Evolutionary conservation across 1,140 invertebrate genomes (phyloP).

Genomic region (Dreissena polymorpha): DNA sequence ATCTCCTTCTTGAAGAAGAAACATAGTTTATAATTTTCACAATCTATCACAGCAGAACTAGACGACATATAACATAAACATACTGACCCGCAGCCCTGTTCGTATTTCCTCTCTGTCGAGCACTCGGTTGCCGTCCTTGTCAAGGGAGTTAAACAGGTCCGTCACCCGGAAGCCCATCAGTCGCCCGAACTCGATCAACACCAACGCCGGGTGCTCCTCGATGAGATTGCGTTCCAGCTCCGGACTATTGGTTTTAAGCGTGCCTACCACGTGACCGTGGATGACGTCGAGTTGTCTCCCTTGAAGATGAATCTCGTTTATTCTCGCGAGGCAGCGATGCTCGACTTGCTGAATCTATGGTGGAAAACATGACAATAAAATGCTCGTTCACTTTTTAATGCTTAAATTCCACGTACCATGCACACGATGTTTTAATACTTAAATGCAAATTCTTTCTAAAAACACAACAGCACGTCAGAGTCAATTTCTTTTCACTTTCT

Average conservation of each 20-base stretch:
- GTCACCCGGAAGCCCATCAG: conserved; percentile 66
- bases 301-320: conserved; percentile 49
- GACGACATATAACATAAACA: neutral
- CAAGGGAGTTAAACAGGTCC: conserved; percentile 69
- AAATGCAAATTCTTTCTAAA: too few relatives aligned
- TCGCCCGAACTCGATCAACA: conserved; percentile 70
- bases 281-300: conserved; percentile 48
- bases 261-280: conserved; percentile 56
- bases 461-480: too few relatives aligned
- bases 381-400: too few relatives aligned
- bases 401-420: too few relatives aligned
- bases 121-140: conserved; percentile 68
- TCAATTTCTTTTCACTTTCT: too few relatives aligned
- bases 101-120: conserved; percentile 68
- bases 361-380: neutral
- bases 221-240: conserved; percentile 56
- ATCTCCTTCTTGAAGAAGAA: too few relatives aligned
- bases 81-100: conserved; percentile 63
- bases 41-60: neutral
- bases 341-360: conserved; percentile 60
- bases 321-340: conserved; percentile 19
- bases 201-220: conserved; percentile 60
- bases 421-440: too few relatives aligned
- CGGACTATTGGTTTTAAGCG: conserved; percentile 12
- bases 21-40: too few relatives aligned